A percentile compares a stretch with the other conserved stretches of the same genome.
Conservation (phyloP, 2,113 vertebrate genomes). For the Apodemus sylvaticus region DNA sequence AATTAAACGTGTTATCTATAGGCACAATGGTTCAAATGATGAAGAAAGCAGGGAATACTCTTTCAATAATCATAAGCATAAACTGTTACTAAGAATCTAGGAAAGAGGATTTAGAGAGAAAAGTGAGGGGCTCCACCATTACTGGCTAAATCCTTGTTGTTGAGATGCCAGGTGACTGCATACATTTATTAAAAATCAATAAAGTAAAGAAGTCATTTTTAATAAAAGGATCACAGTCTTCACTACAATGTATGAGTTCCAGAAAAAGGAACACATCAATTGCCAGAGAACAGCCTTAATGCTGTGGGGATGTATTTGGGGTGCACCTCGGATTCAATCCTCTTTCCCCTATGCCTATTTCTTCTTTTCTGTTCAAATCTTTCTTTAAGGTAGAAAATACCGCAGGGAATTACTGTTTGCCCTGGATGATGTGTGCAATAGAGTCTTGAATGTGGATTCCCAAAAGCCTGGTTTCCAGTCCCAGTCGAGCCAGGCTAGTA, state of each 20-base stretch:
- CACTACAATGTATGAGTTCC: not conserved
- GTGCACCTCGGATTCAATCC: not conserved
- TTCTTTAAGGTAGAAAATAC: not conserved
- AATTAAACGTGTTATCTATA: not conserved
- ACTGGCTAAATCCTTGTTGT: not conserved
- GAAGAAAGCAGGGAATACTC: not conserved
- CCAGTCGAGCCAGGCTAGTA: not conserved
- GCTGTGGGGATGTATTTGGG: not conserved
- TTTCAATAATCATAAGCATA: not conserved
- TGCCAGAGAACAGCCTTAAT: not conserved
- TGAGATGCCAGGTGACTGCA: not conserved
- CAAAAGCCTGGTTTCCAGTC: not conserved
- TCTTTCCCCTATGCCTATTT: not conserved
- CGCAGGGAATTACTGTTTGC: not conserved
- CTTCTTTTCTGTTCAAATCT: not conserved
- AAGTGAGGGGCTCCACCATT: not conserved
- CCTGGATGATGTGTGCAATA: not conserved
- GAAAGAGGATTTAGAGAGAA: not conserved
- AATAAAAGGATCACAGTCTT: not conserved
- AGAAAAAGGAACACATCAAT: rapidly evolving
- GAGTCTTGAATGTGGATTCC: not conserved
- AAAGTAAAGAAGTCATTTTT: not conserved
- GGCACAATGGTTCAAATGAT: not conserved
- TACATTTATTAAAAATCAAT: not conserved
- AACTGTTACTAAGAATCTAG: not conserved